Conservation (phyloP, 2,797 vertebrate species). For the Gephyroberyx darwinii region DNA sequence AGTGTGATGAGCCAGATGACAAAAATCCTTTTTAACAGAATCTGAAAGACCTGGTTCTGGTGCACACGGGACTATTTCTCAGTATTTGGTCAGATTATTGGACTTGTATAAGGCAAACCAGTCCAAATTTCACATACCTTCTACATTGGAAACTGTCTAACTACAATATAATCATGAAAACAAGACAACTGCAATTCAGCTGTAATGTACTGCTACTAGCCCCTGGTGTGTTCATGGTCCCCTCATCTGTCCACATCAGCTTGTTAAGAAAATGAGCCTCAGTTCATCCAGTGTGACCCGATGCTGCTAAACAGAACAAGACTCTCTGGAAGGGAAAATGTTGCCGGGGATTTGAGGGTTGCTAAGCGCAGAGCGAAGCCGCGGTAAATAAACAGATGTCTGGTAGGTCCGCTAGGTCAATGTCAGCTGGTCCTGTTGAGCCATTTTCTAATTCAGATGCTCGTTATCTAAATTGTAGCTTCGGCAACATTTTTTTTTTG, state of each 20-base stretch:
- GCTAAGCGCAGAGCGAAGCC: slow-evolving; percentile 14
- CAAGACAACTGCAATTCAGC: too few species aligned
- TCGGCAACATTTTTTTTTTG: neutral
- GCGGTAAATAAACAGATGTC: slow-evolving; percentile 38
- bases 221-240: too few species aligned
- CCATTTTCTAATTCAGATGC: neutral
- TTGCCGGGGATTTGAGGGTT: slow-evolving; percentile 13
- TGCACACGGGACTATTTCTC: too few species aligned
- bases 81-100: too few species aligned
- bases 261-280: neutral
- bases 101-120: too few species aligned
- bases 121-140: too few species aligned
- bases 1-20: too few species aligned
- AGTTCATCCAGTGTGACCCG: neutral
- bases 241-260: neutral
- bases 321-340: neutral
- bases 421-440: neutral
- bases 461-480: slow-evolving; percentile 23
- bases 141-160: too few species aligned
- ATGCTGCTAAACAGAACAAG: slow-evolving; percentile 1
- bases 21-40: too few species aligned
- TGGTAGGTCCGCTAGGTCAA: slow-evolving; percentile 6
- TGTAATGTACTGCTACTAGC: too few species aligned
- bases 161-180: too few species aligned
- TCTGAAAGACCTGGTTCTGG: too few species aligned